Base-by-base conservation (phyloP, 2,797 vertebrate species). In the Aulostomus chinensis region DNA sequence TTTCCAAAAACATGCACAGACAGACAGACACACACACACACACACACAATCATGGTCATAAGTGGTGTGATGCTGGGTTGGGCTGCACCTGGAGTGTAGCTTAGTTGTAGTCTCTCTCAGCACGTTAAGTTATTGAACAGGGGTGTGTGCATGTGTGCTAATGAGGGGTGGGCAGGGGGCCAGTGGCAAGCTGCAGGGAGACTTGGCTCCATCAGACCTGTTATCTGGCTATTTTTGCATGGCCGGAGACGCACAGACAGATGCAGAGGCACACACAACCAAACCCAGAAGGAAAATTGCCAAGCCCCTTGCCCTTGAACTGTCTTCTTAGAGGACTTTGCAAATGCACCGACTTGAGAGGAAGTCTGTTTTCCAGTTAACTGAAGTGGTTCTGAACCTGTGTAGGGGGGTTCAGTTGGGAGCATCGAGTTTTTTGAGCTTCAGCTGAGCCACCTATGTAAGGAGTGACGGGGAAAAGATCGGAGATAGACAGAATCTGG, bases 191-290 rank as follows among this genome's bases (percentile, higher is more conserved):
- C 75, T 78, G 74, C 35, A 76, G 78, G 79, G 75, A 74, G 73
- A 78, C 67, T 84, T 83, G 80, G 86, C 84, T 79, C 71, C 47
- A 75, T 57, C 69, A 78, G 81, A 84, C 79, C 83, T 83, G 81
- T 77, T 84, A 70, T 78, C 66, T 74, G 65, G 82, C 73, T 18
- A 60, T 68, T 78, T 70, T 80, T 47, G 69, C 84, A 83, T 81
- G 83, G 66, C 37, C 40, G 59, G 69, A 83, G 63, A 78, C 57
- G 55, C 56, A 37, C 31, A 73, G 41, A 48, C 68, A 76, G 60
- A 80, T 30, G 38, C 53, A 76, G 13, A 14, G 42, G 51, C 18
- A 38, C 22, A 13, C 15, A 25, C 49, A 43, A 34, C 26, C 43
- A 33, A 12, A 38, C 22, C 8, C 37, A 56, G 38, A 24, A 76